Percentiles rank a stretch among this genome's conserved stretches.
phyloP scores from a whole-genome alignment of 2,888 invertebrate genomes.

The Plebejus argus region DNA sequence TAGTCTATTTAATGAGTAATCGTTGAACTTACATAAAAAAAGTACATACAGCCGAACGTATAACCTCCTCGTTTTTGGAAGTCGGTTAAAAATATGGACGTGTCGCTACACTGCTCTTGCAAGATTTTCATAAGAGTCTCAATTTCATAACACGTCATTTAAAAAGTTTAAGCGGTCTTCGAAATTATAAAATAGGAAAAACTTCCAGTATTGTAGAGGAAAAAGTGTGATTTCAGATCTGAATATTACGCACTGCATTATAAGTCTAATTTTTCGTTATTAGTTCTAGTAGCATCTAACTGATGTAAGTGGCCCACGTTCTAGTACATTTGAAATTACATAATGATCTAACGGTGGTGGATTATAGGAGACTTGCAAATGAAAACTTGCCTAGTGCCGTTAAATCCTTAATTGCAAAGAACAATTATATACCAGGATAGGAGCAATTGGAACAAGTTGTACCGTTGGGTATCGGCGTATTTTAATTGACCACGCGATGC shows the following conservation, averaged over 20 bases:
- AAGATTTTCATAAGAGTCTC: no score
- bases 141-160: no score
- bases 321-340: conserved; percentile 24
- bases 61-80: no score
- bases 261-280: background rate
- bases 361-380: conserved; percentile 33
- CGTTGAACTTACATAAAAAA: no score
- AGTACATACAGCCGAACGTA: no score
- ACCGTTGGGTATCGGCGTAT: conserved; percentile 64
- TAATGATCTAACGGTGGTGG: conserved; percentile 29
- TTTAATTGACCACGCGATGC: conserved; percentile 81
- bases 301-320: conserved; percentile 37
- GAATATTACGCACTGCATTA: background rate
- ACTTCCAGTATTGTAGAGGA: no score
- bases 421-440: conserved; percentile 66
- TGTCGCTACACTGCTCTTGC: no score
- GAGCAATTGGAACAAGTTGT: conserved; percentile 57
- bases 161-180: no score
- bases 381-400: conserved; percentile 24
- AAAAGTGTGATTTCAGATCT: no score
- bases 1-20: no score
- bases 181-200: no score
- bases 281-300: background rate
- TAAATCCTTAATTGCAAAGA: conserved; percentile 39
- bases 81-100: no score